A percentile compares a stretch with the other conserved stretches of the same genome.
Conservation (phyloP, 2,113 vertebrate genomes). For the Oncorhynchus tshawytscha region DNA sequence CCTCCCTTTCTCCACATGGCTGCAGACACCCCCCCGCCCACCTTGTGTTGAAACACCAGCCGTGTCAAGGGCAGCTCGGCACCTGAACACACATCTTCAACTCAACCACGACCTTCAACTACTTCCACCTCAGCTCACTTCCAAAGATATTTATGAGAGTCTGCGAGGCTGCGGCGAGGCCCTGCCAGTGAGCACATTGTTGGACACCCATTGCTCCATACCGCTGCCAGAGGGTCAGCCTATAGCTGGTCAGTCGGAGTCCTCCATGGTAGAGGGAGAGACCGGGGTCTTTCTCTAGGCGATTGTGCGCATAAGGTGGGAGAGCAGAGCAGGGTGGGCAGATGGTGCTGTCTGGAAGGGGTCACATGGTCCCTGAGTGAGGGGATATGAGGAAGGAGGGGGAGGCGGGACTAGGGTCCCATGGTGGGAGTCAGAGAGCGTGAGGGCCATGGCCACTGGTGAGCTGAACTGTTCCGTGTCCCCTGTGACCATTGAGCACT, state of each 20-base stretch:
- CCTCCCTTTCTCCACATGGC: conserved; percentile 21
- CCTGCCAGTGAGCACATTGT: not conserved
- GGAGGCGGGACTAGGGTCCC: not conserved
- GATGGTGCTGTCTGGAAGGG: conserved; percentile 31
- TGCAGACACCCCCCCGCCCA: conserved; percentile 8
- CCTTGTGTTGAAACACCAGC: conserved; percentile 26
- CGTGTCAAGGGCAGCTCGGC: conserved; percentile 22
- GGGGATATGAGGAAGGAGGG: not conserved
- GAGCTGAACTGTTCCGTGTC: conserved; percentile 21
- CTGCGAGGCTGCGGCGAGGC: conserved; percentile 18
- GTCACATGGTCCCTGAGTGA: not conserved
- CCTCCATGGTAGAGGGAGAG: conserved; percentile 9
- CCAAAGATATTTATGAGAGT: conserved; percentile 13
- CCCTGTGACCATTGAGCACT: conserved; percentile 14
- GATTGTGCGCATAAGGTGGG: conserved; percentile 4
- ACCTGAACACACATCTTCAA: conserved; percentile 6
- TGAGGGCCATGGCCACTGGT: conserved; percentile 38
- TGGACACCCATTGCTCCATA: conserved; percentile 47
- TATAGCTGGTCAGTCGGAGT: not conserved
- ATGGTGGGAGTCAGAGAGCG: conserved; percentile 9
- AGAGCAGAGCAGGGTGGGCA: conserved; percentile 25
- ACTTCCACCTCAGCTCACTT: conserved; percentile 21
- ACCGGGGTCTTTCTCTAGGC: conserved; percentile 19
- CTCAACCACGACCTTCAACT: conserved; percentile 36
- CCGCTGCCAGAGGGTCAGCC: not conserved